Evolutionary conservation across 2,113 vertebrate species (phyloP), one percentile per base, ranked within the genome.

Genomic region (Pseudorasbora parva): DNA sequence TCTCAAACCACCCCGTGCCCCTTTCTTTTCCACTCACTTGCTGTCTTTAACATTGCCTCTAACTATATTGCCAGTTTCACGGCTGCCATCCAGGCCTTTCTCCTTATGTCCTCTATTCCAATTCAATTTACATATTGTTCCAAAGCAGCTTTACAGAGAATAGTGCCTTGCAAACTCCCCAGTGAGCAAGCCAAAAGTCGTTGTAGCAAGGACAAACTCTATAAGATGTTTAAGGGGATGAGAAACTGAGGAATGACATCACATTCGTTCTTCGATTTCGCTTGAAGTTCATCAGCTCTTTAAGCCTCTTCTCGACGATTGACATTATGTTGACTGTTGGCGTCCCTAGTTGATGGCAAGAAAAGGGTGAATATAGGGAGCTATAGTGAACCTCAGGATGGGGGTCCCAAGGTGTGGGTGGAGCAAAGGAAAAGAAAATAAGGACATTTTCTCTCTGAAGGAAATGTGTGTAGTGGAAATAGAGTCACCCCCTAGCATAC

Each of bases 31-130:
- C 30, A 30, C 19, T 57, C 51, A 15, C 51, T 57, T 21, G 10
- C 74, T 33, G 60, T 80, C 78, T 80, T 80, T 80, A 47, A 51
- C 19, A 2, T 17, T 78, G 56, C 60, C 64, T 84, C 73, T 17
- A 78, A 77, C 82, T 72, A 37, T 43, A 57, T 78, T 62, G 27
- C 25, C 60, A 47, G n/a, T 27, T 84, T 78, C 64, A 72, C 25
- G 60, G 25, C n/a, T 69, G 33, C 62, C 25, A 62, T n/a, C 25
- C 43, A 17, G 57, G 68, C 60, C 45, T 66, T 74, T 74, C 25
- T 43, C 37, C 21, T 5, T 66, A 37, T 74, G 25, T 81, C 25
- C 33, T 69, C 73, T 37, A 21, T 84, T 74, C 47, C 72, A 51
- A 51, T 51, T 74, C 14, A 37, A 64, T 68, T 23, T 56, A 47